Base-by-base conservation (phyloP, 2,113 vertebrate genomes). In the Rhabdornis inornatus region DNA sequence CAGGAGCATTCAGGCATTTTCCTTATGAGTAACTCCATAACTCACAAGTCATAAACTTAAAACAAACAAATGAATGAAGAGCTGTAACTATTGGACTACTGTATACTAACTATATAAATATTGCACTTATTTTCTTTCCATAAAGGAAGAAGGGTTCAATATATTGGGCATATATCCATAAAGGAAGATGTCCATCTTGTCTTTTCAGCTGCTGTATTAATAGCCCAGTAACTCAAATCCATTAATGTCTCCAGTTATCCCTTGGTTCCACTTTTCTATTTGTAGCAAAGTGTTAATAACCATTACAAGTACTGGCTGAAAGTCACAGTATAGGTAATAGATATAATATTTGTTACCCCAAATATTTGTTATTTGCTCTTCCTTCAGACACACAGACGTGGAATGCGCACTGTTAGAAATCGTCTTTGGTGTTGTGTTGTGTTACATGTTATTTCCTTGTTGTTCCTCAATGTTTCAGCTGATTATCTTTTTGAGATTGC, bases 401-500 rank as follows among this genome's bases (percentile, higher is more conserved):
- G 7, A n/a, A 19, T 28, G 70, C 92, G 69, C 11, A 8, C 25
- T 72, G 74, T 52, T 83, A 53, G 56, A 88, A 89, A 44, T 47
- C 70, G 79, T 93, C 92, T 91, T 89, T 50, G 56, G 39, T 94
- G 75, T 94, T 89, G 91, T 89, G 76, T 87, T 95, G 84, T 57
- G 75, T 92, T 97, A 60, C 30, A 63, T 87, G 93, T 94, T 86
- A 80, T 66, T 77, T 91, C 85, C 91, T 75, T 80, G 70, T 92
- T 89, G 88, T 50, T 84, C 65, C 80, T 94, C 90, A 52, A 2
- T 64, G 94, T 95, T 92, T 63, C 72, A 85, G 72, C 89, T 95
- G 83, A 89, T 96, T 79, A 88, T 83, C 87, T 91, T 90, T 84
- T 83, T 93, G 79, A 94, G 93, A 80, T 91, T 95, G 81, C 59